phyloP scores from a whole-genome alignment of 2,888 invertebrate genomes.

The Penaeus monodon region DNA sequence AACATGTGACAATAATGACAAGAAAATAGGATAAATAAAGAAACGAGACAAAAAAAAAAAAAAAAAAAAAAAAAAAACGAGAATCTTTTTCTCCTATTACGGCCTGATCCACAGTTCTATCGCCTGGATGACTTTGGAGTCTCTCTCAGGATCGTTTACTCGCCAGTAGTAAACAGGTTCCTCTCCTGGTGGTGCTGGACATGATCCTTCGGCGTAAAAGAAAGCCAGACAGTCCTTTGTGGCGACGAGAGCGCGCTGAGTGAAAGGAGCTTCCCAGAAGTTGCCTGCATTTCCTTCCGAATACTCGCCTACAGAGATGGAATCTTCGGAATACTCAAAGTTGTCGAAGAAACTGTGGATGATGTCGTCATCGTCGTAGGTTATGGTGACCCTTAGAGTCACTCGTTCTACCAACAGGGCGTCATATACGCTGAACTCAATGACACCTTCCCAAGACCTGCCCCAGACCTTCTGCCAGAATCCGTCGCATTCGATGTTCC shows the following conservation, averaged over 20 bases:
- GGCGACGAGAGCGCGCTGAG: neutral
- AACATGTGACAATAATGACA: no score
- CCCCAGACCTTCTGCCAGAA: slow-evolving; percentile 1
- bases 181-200: no score
- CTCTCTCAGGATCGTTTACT: no score
- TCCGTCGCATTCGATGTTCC: neutral
- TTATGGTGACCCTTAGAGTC: neutral
- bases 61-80: no score
- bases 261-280: slow-evolving; percentile 27
- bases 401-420: neutral
- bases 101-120: no score
- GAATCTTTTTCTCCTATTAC: no score
- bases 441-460: neutral
- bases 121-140: no score
- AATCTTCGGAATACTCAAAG: neutral
- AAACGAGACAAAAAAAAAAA: no score
- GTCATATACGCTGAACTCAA: neutral
- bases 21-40: no score
- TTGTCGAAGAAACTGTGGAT: neutral
- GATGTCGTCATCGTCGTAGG: neutral
- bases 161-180: no score
- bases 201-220: no score
- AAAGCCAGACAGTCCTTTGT: neutral
- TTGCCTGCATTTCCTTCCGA: neutral
- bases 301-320: slow-evolving; percentile 12